Percentiles rank a stretch among this genome's conserved stretches.
phyloP scores from a whole-genome alignment of 2,113 vertebrate species.

The Eonycteris spelaea region DNA sequence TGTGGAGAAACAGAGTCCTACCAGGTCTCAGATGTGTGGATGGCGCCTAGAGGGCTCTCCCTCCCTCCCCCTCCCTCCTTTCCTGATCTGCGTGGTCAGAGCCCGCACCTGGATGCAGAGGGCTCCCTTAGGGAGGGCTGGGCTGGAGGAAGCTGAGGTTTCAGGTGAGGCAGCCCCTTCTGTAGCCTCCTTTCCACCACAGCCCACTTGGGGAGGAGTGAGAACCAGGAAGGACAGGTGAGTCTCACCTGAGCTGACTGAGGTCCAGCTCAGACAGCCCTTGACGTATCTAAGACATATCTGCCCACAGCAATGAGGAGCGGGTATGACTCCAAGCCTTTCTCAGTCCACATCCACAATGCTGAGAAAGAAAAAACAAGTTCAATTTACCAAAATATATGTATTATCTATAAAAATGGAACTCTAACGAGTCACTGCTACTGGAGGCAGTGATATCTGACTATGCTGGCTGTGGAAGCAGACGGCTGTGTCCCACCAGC shows the following conservation, averaged over 20 bases:
- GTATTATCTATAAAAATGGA: constrained; percentile 77
- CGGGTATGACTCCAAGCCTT: background rate
- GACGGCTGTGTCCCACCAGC: constrained; percentile 57
- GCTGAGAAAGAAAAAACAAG: constrained; percentile 79
- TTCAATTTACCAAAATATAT: constrained; percentile 81
- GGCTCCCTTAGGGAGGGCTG: background rate
- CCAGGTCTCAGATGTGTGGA: background rate
- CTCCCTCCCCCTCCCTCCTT: background rate
- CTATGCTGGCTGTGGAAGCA: constrained; percentile 62
- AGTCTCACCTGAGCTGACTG: background rate
- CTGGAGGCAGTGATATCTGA: constrained; percentile 24
- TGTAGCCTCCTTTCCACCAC: background rate
- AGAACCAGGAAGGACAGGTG: background rate
- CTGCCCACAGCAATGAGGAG: background rate
- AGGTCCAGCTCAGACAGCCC: constrained; percentile 15
- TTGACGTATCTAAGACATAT: background rate
- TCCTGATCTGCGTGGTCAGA: background rate
- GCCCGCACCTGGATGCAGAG: background rate
- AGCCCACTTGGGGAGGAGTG: background rate
- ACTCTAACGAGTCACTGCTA: constrained; percentile 63
- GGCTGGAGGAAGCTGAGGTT: background rate
- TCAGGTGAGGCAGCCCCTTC: background rate
- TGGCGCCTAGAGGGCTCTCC: background rate
- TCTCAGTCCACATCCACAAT: background rate
- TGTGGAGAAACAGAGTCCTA: background rate